These are phyloP conservation scores for Schizotus pectinicornis DNA, from an alignment of 2,888 invertebrate species.

Conservation along the genomic window DNA sequence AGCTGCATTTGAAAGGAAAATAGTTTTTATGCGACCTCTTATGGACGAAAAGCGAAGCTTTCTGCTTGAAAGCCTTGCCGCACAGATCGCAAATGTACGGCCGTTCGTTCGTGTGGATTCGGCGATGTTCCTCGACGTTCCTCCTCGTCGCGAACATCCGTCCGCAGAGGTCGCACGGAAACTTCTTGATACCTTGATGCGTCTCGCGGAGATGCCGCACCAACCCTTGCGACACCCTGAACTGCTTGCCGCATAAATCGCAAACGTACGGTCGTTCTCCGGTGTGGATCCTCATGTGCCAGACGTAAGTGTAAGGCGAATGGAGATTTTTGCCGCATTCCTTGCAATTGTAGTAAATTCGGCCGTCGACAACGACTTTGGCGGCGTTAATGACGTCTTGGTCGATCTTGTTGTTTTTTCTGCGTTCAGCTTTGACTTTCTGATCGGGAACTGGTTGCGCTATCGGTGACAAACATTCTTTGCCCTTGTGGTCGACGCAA, in stretches of 20 bases:
- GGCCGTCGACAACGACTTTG: constrained; percentile 60
- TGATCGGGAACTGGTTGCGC: constrained; percentile 1
- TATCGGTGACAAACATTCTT: constrained; percentile 4
- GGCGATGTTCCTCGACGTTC: constrained; percentile 65
- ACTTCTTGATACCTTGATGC: constrained; percentile 66
- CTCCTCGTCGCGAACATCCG: constrained; percentile 67
- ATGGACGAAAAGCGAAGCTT: constrained; percentile 70
- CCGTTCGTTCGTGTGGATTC: constrained; percentile 67
- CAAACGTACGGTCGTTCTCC: constrained; percentile 71
- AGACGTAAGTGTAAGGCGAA: constrained; percentile 67
- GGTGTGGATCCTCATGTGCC: constrained; percentile 69
- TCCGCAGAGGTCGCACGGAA: constrained; percentile 64
- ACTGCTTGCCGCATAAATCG: constrained; percentile 70
- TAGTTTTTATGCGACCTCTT: constrained; percentile 64
- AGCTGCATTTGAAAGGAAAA: constrained; percentile 65
- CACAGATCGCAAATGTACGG: constrained; percentile 66
- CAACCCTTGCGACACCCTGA: constrained; percentile 69
- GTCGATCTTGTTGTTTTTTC: constrained; percentile 51
- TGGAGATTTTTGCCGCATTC: constrained; percentile 66
- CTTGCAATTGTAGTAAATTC: constrained; percentile 64
- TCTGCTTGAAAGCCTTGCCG: constrained; percentile 70
- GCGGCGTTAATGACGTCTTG: constrained; percentile 57
- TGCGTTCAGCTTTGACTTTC: constrained; percentile 18
- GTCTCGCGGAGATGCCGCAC: constrained; percentile 68
- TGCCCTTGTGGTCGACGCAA: constrained; percentile 43